Evolutionary conservation across 2,113 vertebrate species (phyloP), one percentile per base, ranked within the genome.

Genomic region (Macrotis lagotis): DNA sequence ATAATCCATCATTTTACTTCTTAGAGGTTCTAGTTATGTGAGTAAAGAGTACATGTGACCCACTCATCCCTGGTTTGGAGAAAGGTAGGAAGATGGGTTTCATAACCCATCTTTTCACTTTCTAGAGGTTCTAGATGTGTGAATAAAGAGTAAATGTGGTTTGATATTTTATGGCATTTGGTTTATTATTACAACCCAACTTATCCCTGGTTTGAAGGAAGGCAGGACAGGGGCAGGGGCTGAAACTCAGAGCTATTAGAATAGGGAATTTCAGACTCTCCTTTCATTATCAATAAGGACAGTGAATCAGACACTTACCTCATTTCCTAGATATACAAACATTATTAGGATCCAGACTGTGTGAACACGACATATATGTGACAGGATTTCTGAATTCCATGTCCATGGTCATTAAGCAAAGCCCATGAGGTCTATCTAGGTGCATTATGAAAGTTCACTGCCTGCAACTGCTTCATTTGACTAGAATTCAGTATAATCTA

Each of bases 281-380:
- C 97, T 98, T 98, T 97, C 97, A 93, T 95, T 92, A 0, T 25
- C 97, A 96, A 96, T 96, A 97, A 98, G 97, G 98, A 98, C 97
- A 97, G 97, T 96, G 95, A 97, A 97, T 96, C 97, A 96, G 98
- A 97, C 98, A 98, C 98, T 98, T 98, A 98, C 97, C 98, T 98
- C 98, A 98, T 98, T 98, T 98, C 98, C 98, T 97, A 48, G 95
- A 98, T 96, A 97, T 95, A 94, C 96, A 96, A 97, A 98, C 98
- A 97, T 98, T 98, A 97, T 97, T 98, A 97, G 97, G 97, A 97
- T 97, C 95, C 97, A 96, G 96, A 97, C 98, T 95, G 97, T 97
- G 97, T 88, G 97, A 97, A 98, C 95, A 93, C 95, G 97, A 94
- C n/a, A 44, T 19, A 44, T 19, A 83, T 24, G 7, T 44, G 55